These are phyloP conservation scores for Thymelicus lineola DNA, from an alignment of 2,888 invertebrate genomes.

Conservation along the genomic window DNA sequence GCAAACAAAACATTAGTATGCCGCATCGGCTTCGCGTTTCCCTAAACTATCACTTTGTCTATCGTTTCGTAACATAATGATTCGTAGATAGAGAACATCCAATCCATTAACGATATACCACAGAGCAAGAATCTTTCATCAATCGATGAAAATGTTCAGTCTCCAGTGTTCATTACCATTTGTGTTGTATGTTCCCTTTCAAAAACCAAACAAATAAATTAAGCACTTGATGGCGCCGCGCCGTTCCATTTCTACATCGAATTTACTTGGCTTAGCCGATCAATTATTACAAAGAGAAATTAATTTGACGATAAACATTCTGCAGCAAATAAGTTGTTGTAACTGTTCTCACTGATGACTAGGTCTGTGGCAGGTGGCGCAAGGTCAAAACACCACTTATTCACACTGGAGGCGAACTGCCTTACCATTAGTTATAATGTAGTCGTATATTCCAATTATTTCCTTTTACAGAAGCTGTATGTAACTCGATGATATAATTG, in stretches of 20 bases:
- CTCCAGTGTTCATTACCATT: too few relatives aligned
- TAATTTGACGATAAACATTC: background rate
- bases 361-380: background rate
- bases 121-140: too few relatives aligned
- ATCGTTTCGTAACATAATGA: slow-evolving; percentile 25
- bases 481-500: background rate
- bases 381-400: background rate
- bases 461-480: background rate
- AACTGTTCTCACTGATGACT: background rate
- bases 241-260: too few relatives aligned
- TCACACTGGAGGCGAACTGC: background rate
- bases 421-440: background rate
- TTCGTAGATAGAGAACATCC: background rate
- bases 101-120: too few relatives aligned
- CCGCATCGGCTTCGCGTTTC: slow-evolving; percentile 21
- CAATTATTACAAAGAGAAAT: background rate
- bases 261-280: too few relatives aligned
- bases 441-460: slow-evolving; percentile 1
- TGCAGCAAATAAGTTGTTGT: background rate
- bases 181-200: too few relatives aligned
- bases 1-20: slow-evolving; percentile 29
- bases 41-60: slow-evolving; percentile 32
- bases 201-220: too few relatives aligned
- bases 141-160: too few relatives aligned
- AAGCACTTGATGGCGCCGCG: too few relatives aligned